These are phyloP conservation scores for Priocnemis perturbator DNA, from an alignment of 2,888 invertebrate genomes.

Conservation along the genomic window DNA sequence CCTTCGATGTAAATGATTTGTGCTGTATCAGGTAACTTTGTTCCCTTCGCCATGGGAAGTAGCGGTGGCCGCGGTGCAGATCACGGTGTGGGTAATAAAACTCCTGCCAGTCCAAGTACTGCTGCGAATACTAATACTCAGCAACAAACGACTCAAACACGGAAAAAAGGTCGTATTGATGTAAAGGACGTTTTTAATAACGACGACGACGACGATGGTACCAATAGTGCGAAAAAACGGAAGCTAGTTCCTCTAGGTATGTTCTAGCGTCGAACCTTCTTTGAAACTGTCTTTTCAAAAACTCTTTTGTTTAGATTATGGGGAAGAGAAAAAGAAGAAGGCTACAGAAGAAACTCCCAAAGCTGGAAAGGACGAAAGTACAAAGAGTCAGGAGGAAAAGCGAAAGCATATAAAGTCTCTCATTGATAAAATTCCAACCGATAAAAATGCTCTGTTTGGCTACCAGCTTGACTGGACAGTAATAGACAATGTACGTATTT, in stretches of 20 bases:
- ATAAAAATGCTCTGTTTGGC: constrained; percentile 96
- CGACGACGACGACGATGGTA: constrained; percentile 84
- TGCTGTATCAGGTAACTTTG: constrained; percentile 67
- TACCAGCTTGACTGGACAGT: constrained; percentile 95
- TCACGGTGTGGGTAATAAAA: constrained; percentile 70
- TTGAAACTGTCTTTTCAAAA: background rate
- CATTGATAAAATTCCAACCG: constrained; percentile 98
- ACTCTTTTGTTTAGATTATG: constrained; percentile 76
- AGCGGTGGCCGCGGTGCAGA: constrained; percentile 65
- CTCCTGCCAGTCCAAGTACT: constrained; percentile 70
- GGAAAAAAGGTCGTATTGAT: constrained; percentile 83
- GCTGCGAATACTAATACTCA: constrained; percentile 51
- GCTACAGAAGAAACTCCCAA: constrained; percentile 74
- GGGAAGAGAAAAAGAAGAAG: constrained; percentile 78
- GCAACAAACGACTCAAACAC: constrained; percentile 73
- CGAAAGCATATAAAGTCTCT: constrained; percentile 96
- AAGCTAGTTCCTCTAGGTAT: constrained; percentile 87
- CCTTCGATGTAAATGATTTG: background rate
- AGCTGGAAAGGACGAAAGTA: constrained; percentile 79
- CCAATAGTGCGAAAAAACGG: constrained; percentile 80
- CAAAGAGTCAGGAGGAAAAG: constrained; percentile 93
- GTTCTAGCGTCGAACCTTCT: constrained; percentile 13
- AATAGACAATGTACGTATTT: constrained; percentile 80
- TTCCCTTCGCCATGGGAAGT: constrained; percentile 73
- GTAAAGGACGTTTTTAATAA: constrained; percentile 91